These are phyloP conservation scores for Sebastiscus albofasciatus DNA, from an alignment of 2,797 vertebrate species.

Conservation along the genomic window DNA sequence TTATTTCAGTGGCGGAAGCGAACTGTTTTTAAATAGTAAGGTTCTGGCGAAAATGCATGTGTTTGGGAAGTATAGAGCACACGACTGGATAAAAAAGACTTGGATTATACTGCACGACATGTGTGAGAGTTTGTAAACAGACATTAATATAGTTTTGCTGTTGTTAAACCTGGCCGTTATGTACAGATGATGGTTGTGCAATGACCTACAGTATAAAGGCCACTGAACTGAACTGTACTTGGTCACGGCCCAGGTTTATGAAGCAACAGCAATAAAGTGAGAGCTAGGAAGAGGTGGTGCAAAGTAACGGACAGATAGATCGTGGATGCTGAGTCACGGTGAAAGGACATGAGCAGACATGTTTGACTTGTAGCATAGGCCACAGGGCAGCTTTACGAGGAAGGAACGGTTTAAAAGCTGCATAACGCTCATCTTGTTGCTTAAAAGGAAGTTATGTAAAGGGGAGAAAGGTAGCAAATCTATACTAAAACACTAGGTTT, in stretches of 20 bases:
- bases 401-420: not conserved
- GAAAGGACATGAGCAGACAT: slow-evolving; percentile 45
- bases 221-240: slow-evolving; percentile 32
- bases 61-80: no score
- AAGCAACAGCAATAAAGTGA: slow-evolving; percentile 55
- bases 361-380: not conserved
- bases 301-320: slow-evolving; percentile 18
- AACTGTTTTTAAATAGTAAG: no score
- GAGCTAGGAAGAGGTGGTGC: slow-evolving; percentile 10
- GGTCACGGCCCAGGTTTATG: slow-evolving; percentile 43
- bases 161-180: not conserved
- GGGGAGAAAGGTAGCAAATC: not conserved
- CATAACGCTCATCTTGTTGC: slow-evolving; percentile 17
- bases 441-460: slow-evolving; percentile 22
- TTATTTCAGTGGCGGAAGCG: no score
- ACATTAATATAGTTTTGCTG: no score
- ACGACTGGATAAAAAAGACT: no score
- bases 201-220: slow-evolving; percentile 25
- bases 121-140: no score
- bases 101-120: no score
- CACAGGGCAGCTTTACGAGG: not conserved
- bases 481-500: not conserved
- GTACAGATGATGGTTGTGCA: slow-evolving; percentile 30
- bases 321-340: slow-evolving; percentile 49
- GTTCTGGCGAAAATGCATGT: no score